Conservation (phyloP, 2,113 vertebrate species). For the Ciconia stormi region DNA sequence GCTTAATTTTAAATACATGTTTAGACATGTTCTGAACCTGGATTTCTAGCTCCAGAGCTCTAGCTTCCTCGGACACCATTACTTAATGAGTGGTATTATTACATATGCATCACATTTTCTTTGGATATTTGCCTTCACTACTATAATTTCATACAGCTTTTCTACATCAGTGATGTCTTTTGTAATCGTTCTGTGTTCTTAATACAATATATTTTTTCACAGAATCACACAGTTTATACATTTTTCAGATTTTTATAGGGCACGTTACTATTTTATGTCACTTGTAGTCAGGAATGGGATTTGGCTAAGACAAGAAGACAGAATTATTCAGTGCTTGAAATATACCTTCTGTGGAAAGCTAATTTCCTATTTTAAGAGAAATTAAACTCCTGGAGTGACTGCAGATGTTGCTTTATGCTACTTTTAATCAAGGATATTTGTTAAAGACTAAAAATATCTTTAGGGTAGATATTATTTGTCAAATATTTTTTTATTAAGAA, state of each 20-base stretch:
- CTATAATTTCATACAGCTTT: background rate
- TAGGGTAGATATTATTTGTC: background rate
- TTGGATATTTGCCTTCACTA: background rate
- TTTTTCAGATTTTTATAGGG: background rate
- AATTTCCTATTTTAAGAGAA: background rate
- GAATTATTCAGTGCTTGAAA: background rate
- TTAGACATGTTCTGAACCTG: background rate
- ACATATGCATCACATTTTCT: background rate
- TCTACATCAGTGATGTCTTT: background rate
- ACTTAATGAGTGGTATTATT: background rate
- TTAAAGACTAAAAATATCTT: background rate
- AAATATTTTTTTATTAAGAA: background rate
- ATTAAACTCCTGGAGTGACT: background rate
- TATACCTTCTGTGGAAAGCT: background rate
- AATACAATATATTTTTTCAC: background rate
- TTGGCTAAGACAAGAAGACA: background rate
- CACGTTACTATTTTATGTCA: background rate
- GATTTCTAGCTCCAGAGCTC: background rate
- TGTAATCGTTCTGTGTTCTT: background rate
- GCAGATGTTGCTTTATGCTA: background rate
- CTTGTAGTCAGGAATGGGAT: background rate
- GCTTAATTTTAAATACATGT: background rate
- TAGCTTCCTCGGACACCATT: background rate
- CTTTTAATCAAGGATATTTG: background rate
- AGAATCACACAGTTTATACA: background rate